Base-by-base conservation (phyloP, 1,140 invertebrate genomes). In the Archegozetes longisetosus region DNA sequence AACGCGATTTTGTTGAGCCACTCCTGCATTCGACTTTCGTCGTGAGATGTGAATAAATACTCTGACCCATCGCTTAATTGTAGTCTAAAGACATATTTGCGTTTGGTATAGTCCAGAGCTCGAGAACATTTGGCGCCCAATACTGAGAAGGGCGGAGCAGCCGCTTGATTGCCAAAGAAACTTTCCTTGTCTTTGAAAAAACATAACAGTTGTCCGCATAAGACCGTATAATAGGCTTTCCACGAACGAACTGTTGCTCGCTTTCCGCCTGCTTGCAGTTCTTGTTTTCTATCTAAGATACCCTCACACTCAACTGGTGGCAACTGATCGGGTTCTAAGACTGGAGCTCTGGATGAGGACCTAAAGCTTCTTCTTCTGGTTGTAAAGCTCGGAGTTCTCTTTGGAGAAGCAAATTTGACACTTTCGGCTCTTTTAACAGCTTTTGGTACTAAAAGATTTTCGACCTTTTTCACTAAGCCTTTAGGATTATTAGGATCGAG, bases 161-260 rank as follows among this genome's bases (percentile, higher is more conserved):
- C 87, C 74, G 94, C 93, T 65, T 84, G 82, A 61, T 76, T 76
- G 59, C 82, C 80, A 49, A 80, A 75, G 73, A 95, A 96, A 76
- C 93, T 90, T 62, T 85, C 82, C 67, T 87, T 83, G 70, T 95
- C 93, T 70, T 93, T 90, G 76, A 97, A 98, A 83, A 98, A 98
- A 74, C 92, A 97, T 24, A 98, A 74, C 60, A 97, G 72, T 71
- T 98, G 93, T 0, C 93, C 93, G 70, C 91, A 97, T 1, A 98
- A 75, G 27, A 97, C 92, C 2, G 88, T 89, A 70, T 96, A 94
- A 72, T 87, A 92, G 53, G 81, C 82, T 68, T 94, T 94, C 94
- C 94, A 98, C 0, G 89, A 92, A 3, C 94, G 76, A 13, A 95
- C 87, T 0, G 91, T 85, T 0, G 93, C 91, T 64, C 88, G 84